phyloP scores from a whole-genome alignment of 2,888 invertebrate species.

The Papilio protenor region DNA sequence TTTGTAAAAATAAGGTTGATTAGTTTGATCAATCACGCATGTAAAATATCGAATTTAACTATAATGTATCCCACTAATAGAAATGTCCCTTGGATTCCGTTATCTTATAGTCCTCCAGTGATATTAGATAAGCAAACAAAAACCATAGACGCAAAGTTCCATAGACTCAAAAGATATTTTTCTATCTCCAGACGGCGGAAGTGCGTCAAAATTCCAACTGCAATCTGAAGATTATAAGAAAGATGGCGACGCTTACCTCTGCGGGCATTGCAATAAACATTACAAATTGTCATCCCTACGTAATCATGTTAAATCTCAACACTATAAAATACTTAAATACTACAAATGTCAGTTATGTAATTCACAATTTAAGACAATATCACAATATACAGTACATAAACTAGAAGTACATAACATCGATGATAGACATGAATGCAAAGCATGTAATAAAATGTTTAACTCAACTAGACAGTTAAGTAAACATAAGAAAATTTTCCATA shows the following conservation, averaged over 20 bases:
- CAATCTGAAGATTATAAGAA: conserved; percentile 60
- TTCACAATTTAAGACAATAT: conserved; percentile 62
- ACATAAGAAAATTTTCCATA: conserved; percentile 71
- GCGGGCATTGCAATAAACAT: conserved; percentile 61
- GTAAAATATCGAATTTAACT: too few species aligned
- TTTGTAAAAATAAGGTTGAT: too few species aligned
- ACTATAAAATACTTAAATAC: conserved; percentile 67
- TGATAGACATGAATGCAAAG: conserved; percentile 69
- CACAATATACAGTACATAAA: conserved; percentile 65
- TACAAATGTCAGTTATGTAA: conserved; percentile 60
- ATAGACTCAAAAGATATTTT: conserved; percentile 49
- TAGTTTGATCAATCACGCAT: too few species aligned
- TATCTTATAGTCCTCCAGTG: too few species aligned
- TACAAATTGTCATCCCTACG: conserved; percentile 62
- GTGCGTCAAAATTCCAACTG: conserved; percentile 59
- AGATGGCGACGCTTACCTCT: conserved; percentile 57
- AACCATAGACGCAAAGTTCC: too few species aligned
- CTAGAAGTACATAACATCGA: conserved; percentile 66
- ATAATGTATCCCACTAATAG: too few species aligned
- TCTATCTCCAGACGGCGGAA: conserved; percentile 61
- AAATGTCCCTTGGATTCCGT: too few species aligned
- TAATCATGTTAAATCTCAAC: conserved; percentile 65
- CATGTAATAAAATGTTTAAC: conserved; percentile 70
- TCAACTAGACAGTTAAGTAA: conserved; percentile 62
- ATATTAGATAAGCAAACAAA: too few species aligned